These are phyloP conservation scores for Lamprotornis superbus DNA, from an alignment of 2,113 vertebrate species.

Conservation along the genomic window DNA sequence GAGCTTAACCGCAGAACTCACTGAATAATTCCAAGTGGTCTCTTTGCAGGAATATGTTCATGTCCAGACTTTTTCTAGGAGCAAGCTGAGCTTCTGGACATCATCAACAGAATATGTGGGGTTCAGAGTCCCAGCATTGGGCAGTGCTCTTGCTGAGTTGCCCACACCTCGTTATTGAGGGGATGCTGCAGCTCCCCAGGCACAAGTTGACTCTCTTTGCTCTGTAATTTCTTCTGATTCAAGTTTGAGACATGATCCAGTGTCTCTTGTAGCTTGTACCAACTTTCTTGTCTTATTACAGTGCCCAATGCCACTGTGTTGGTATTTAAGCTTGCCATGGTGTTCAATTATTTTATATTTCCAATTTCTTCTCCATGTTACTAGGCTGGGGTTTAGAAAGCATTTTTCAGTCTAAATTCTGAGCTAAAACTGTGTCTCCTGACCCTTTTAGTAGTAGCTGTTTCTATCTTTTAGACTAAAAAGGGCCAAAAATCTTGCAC, in stretches of 20 bases:
- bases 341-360: slow-evolving; percentile 15
- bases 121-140: not conserved
- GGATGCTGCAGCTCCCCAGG: not conserved
- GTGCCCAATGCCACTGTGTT: not conserved
- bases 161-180: not conserved
- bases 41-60: not conserved
- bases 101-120: not conserved
- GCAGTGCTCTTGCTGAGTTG: not conserved
- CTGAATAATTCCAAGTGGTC: not conserved
- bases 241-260: not conserved
- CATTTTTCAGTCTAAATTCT: slow-evolving; percentile 17
- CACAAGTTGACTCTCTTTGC: not conserved
- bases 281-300: not conserved
- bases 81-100: not conserved
- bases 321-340: slow-evolving; percentile 9
- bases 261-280: not conserved
- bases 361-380: not conserved
- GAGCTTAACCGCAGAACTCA: not conserved
- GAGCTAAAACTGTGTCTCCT: slow-evolving; percentile 23
- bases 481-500: slow-evolving; percentile 39
- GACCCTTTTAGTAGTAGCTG: not conserved
- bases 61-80: not conserved
- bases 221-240: not conserved
- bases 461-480: slow-evolving; percentile 26
- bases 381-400: slow-evolving; percentile 10